Percentiles rank a stretch among this genome's conserved stretches.
Conservation (phyloP, 92 coral and sea anemone genomes). For the Phymanthus crucifer region DNA sequence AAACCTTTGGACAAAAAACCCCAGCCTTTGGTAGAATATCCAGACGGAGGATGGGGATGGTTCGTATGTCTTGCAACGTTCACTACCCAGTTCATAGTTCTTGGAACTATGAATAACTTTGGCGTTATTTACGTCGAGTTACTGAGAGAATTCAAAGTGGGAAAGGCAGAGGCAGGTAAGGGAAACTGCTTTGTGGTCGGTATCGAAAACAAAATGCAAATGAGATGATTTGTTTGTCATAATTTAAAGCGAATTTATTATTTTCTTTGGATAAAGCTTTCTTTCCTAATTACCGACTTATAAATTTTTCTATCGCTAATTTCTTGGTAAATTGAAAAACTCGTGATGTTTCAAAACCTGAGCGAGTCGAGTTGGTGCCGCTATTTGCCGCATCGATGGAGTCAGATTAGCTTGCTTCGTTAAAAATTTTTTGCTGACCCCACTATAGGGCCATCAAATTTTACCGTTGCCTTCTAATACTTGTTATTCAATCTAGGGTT, state of each 20-base stretch:
- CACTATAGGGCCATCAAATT: neutral
- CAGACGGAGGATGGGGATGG: conserved; percentile 99
- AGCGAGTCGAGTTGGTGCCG: neutral
- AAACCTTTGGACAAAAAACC: conserved; percentile 62
- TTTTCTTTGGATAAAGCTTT: neutral
- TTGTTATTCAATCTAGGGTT: neutral
- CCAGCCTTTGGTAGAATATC: conserved; percentile 70
- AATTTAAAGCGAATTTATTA: neutral
- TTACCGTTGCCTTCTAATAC: neutral
- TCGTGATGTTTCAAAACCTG: neutral
- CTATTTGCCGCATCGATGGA: neutral
- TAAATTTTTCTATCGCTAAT: neutral
- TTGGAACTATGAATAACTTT: conserved; percentile 97
- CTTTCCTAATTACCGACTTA: neutral
- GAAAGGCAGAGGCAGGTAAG: conserved; percentile 82
- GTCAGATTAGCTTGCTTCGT: neutral
- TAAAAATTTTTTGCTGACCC: neutral
- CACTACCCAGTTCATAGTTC: conserved; percentile 84
- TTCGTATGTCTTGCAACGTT: conserved; percentile 90
- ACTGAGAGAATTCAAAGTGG: conserved; percentile 65
- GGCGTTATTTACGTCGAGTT: conserved; percentile 88
- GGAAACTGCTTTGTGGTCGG: neutral
- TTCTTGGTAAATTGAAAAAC: neutral
- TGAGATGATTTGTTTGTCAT: conserved; percentile 21
- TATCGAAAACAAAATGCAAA: conserved; percentile 37